These are phyloP conservation scores for Agrotis exclamationis DNA, from an alignment of 2,888 invertebrate genomes.

Conservation along the genomic window DNA sequence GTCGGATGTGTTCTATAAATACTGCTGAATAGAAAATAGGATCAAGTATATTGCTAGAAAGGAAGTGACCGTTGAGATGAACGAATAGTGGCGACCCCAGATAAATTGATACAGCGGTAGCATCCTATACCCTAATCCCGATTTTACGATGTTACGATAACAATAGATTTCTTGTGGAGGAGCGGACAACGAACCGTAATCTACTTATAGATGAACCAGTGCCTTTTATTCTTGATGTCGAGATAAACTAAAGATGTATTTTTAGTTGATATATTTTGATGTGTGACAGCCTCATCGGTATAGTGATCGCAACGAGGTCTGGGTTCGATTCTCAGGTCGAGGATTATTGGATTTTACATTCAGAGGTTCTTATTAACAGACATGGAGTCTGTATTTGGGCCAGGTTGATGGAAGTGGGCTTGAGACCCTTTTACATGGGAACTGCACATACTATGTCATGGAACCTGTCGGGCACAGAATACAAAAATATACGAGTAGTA, in stretches of 20 bases:
- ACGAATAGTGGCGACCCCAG: conserved; percentile 3
- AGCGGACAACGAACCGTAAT: not conserved
- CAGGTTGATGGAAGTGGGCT: too few relatives aligned
- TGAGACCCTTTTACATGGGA: too few relatives aligned
- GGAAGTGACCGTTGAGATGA: conserved; percentile 1
- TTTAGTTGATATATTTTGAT: not conserved
- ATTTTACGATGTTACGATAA: not conserved
- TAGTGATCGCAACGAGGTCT: too few relatives aligned
- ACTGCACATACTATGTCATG: too few relatives aligned
- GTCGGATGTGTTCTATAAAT: not conserved
- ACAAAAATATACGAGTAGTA: too few relatives aligned
- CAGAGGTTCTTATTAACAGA: too few relatives aligned
- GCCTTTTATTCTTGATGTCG: not conserved
- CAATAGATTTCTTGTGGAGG: conserved; percentile 5
- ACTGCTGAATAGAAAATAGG: not conserved
- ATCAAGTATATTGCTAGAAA: not conserved
- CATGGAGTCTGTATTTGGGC: too few relatives aligned
- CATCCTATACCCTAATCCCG: not conserved
- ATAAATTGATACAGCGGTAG: not conserved
- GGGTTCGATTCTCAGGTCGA: too few relatives aligned
- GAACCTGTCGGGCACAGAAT: too few relatives aligned
- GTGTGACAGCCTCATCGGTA: too few relatives aligned
- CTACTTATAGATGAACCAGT: not conserved
- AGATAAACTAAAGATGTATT: not conserved
- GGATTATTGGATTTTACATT: too few relatives aligned